Conservation (phyloP, 2,888 invertebrate genomes). For the Nymphalis c-album region DNA sequence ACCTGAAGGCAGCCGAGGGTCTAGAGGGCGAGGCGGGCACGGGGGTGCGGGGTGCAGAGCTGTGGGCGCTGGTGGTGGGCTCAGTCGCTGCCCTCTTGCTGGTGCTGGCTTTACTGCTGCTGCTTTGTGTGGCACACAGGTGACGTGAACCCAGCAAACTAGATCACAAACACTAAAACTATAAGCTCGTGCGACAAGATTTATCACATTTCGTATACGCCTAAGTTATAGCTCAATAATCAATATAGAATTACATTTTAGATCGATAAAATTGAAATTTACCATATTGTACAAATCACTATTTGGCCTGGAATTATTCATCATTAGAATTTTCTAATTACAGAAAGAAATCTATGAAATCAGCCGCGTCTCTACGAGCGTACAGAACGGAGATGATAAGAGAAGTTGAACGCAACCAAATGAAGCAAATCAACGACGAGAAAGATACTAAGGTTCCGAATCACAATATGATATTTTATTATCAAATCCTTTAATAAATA, state of each 20-base stretch:
- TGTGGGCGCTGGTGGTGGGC: conserved; percentile 85
- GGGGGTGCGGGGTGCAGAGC: conserved; percentile 63
- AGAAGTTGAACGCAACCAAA: conserved; percentile 72
- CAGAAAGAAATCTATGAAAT: conserved; percentile 69
- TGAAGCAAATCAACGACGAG: conserved; percentile 72
- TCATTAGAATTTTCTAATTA: not conserved
- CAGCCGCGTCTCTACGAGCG: conserved; percentile 67
- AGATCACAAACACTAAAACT: not conserved
- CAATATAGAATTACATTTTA: no score
- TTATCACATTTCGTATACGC: no score
- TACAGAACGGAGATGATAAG: conserved; percentile 69
- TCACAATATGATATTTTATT: conserved; percentile 13
- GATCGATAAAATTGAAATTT: no score
- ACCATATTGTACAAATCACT: no score
- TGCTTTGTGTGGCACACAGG: conserved; percentile 74
- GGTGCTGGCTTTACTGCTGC: conserved; percentile 78
- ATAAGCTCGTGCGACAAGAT: no score
- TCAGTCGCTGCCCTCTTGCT: conserved; percentile 82
- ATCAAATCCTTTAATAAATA: not conserved
- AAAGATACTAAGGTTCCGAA: conserved; percentile 66
- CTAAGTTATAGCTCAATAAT: no score
- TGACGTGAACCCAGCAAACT: conserved; percentile 38
- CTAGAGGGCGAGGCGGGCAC: conserved; percentile 78
- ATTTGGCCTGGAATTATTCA: not conserved
- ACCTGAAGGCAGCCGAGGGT: conserved; percentile 84